Evolutionary conservation across 2,797 vertebrate species (phyloP).

Genomic region (Toxotes lorentzi): DNA sequence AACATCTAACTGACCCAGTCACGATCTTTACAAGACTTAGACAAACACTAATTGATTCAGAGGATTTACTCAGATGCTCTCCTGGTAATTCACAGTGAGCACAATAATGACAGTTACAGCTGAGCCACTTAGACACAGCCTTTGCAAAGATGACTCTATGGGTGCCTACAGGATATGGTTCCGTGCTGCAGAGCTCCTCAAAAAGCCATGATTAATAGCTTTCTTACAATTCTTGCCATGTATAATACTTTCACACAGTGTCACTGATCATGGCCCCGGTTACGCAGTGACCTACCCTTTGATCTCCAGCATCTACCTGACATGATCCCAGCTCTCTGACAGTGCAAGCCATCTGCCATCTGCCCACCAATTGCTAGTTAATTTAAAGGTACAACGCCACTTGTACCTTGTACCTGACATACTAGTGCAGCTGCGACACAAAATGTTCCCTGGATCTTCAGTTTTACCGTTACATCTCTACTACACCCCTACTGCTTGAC

Average conservation of each 20-base stretch:
- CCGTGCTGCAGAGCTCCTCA: constrained; percentile 16
- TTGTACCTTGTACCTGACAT: background rate
- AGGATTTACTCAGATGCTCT: background rate
- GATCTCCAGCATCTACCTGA: constrained; percentile 41
- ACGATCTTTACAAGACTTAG: background rate
- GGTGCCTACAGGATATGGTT: background rate
- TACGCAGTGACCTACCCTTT: constrained; percentile 36
- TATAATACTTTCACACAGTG: constrained; percentile 20
- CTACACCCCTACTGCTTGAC: background rate
- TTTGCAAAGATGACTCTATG: background rate
- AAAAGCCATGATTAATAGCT: constrained; percentile 32
- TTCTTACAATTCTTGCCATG: constrained; percentile 12
- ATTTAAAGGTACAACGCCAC: background rate
- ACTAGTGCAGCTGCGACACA: background rate
- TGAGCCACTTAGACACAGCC: background rate
- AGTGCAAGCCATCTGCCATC: constrained; percentile 29
- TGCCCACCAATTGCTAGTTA: constrained; percentile 18
- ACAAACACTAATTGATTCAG: constrained; percentile 1
- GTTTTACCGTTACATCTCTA: background rate
- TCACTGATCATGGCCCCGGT: constrained; percentile 27
- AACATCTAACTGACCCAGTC: background rate
- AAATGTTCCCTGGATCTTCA: background rate
- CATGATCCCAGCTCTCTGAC: constrained; percentile 29
- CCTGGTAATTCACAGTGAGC: background rate
- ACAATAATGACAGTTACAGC: background rate